Percentiles rank a stretch among this genome's conserved stretches.
Conservation (phyloP, 2,888 invertebrate species). For the Dysmachus trigonus region DNA sequence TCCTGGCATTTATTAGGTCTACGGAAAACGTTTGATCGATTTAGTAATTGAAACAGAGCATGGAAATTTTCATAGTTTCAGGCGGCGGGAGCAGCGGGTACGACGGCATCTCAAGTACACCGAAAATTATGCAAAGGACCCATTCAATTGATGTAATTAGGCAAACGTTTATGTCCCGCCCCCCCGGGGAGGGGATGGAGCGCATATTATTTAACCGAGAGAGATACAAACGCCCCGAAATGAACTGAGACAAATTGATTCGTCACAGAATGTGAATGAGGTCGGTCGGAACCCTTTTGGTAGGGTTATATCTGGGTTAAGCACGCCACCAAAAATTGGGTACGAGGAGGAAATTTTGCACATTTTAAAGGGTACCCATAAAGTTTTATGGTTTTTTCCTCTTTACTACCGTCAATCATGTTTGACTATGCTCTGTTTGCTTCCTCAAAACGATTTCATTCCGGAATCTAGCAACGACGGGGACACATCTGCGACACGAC, state of each 20-base stretch:
- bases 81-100: too few relatives aligned
- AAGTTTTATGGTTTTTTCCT: not conserved
- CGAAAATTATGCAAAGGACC: slow-evolving; percentile 5
- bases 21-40: slow-evolving; percentile 12
- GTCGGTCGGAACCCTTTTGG: not conserved
- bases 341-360: not conserved
- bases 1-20: not conserved
- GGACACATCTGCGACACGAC: not conserved
- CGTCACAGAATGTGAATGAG: not conserved
- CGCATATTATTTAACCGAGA: not conserved
- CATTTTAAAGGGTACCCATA: not conserved
- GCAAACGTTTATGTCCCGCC: not conserved
- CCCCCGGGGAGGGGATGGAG: not conserved
- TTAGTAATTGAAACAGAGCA: slow-evolving; percentile 7
- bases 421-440: not conserved
- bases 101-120: not conserved
- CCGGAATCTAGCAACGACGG: not conserved
- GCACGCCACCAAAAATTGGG: not conserved
- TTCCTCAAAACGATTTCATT: not conserved
- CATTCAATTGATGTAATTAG: slow-evolving; percentile 4
- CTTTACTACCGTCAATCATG: not conserved
- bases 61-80: not conserved
- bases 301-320: not conserved
- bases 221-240: not conserved
- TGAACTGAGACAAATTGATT: not conserved